Evolutionary conservation across 2,797 vertebrate species (phyloP).

Genomic region (Hippocampus kuda): DNA sequence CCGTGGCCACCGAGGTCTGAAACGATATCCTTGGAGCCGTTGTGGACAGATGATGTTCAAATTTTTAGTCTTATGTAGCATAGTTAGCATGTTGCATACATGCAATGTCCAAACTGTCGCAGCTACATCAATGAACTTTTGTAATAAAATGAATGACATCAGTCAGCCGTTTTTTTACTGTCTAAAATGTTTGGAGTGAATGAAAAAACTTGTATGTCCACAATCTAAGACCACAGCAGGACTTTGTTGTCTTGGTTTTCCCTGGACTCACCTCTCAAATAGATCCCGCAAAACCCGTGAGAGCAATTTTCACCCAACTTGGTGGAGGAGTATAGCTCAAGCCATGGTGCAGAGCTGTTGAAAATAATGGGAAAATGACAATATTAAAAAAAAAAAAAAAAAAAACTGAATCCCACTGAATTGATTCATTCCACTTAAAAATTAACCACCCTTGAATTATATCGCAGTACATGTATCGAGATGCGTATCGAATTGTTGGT

Average conservation of each 20-base stretch:
- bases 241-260: no score
- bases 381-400: no score
- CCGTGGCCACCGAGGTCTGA: no score
- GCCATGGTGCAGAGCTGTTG: not conserved
- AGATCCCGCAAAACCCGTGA: not conserved
- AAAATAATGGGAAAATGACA: constrained; percentile 14
- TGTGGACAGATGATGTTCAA: no score
- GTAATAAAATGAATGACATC: not conserved
- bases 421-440: no score
- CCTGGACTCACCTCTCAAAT: not conserved
- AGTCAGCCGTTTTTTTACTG: not conserved
- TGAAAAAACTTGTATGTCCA: not conserved
- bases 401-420: no score
- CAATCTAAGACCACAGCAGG: no score
- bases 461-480: no score
- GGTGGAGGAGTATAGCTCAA: not conserved
- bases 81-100: no score
- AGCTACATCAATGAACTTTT: not conserved
- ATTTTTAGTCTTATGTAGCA: not conserved
- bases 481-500: no score
- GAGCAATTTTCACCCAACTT: not conserved
- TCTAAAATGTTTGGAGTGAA: not conserved
- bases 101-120: not conserved
- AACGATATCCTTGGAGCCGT: no score
- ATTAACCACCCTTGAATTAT: no score